Evolutionary conservation across 2,113 vertebrate species (phyloP).

Genomic region (Smithornis capensis): DNA sequence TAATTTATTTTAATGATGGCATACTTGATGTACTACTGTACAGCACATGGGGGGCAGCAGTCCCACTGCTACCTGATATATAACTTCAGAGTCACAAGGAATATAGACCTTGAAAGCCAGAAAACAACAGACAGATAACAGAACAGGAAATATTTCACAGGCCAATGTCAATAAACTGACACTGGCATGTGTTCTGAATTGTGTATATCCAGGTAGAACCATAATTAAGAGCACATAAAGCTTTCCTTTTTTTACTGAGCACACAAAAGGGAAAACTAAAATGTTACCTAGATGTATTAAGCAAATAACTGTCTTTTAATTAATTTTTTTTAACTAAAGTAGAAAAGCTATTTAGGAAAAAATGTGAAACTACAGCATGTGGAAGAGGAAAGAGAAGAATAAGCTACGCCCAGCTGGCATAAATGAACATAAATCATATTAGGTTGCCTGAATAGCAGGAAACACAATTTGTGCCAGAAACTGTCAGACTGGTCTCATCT

Average conservation of each 20-base stretch:
- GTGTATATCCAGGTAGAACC: neutral
- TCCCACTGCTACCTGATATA: slow-evolving; percentile 17
- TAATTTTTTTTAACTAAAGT: neutral
- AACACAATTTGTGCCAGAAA: slow-evolving; percentile 61
- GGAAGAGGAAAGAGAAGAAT: neutral
- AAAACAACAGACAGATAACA: slow-evolving; percentile 43
- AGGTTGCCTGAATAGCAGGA: slow-evolving; percentile 59
- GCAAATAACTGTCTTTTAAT: slow-evolving; percentile 32
- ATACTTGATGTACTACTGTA: slow-evolving; percentile 42
- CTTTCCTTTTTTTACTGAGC: neutral
- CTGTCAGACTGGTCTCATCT: slow-evolving; percentile 52
- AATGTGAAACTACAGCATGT: neutral
- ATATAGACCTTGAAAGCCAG: slow-evolving; percentile 22
- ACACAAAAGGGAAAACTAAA: slow-evolving; percentile 16
- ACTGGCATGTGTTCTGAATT: neutral
- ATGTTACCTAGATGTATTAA: neutral
- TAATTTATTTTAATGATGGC: slow-evolving; percentile 60
- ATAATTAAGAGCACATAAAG: slow-evolving; percentile 17
- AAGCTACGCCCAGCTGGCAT: slow-evolving; percentile 8
- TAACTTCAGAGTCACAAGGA: slow-evolving; percentile 48
- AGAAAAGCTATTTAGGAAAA: neutral
- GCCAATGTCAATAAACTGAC: slow-evolving; percentile 25
- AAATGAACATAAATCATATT: slow-evolving; percentile 67
- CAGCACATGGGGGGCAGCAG: neutral
- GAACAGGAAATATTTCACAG: slow-evolving; percentile 11